Conservation (phyloP, 2,797 vertebrate genomes). For the Garrulus glandarius region DNA sequence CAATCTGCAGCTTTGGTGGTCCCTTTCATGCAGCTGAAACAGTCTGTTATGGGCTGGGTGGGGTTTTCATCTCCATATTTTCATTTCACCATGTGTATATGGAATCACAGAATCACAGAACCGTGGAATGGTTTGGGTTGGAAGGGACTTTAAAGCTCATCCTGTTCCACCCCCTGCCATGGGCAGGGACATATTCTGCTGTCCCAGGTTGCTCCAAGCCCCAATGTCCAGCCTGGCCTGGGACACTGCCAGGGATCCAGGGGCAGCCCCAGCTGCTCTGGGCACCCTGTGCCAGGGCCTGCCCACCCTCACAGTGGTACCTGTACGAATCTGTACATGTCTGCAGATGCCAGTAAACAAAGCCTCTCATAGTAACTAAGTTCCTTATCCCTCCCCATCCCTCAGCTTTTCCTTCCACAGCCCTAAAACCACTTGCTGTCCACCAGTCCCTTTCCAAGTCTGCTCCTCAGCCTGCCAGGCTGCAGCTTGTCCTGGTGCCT, state of each 20-base stretch:
- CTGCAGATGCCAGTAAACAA: background rate
- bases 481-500: background rate
- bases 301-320: background rate
- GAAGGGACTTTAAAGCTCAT: background rate
- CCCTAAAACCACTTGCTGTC: background rate
- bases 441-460: background rate
- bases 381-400: background rate
- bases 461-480: background rate
- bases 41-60: background rate
- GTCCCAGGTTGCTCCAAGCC: background rate
- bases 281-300: background rate
- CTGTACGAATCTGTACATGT: background rate
- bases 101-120: background rate
- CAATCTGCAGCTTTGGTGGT: background rate
- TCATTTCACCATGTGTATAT: background rate
- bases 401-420: background rate
- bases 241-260: background rate
- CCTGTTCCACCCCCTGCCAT: background rate
- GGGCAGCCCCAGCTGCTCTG: background rate
- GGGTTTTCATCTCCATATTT: background rate
- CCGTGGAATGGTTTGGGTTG: background rate
- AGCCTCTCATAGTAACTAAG: background rate
- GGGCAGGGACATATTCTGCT: background rate
- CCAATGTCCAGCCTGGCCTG: accelerated
- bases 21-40: background rate